Evolutionary conservation across 2,113 vertebrate genomes (phyloP).

Genomic region (Crotophaga sulcirostris): DNA sequence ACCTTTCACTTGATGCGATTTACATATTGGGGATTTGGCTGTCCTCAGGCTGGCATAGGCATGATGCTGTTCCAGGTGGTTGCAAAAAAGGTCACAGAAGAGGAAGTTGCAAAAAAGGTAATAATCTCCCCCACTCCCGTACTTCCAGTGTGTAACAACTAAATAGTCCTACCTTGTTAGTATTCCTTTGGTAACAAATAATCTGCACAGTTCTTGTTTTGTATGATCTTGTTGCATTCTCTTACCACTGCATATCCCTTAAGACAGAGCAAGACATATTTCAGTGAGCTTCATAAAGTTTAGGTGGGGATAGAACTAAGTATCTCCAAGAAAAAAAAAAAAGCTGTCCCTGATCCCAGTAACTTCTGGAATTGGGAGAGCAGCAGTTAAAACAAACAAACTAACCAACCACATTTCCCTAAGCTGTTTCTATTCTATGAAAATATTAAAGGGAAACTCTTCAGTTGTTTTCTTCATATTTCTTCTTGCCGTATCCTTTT

Average conservation of each 20-base stretch:
- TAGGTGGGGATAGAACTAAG: background rate
- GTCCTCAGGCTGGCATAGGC: background rate
- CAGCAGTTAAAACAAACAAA: background rate
- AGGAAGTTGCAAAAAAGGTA: background rate
- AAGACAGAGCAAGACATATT: background rate
- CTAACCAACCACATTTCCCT: background rate
- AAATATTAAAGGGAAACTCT: background rate
- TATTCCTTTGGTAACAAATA: background rate
- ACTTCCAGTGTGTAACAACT: background rate
- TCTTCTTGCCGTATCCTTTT: background rate
- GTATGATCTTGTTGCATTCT: background rate
- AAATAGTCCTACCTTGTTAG: background rate
- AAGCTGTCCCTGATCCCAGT: background rate
- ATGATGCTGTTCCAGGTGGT: background rate
- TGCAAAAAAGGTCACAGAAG: background rate
- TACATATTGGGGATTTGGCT: background rate
- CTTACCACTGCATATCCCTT: background rate
- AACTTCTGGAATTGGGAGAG: background rate
- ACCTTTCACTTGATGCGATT: background rate
- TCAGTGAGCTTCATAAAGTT: background rate
- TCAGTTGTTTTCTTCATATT: background rate
- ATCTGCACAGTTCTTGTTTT: background rate
- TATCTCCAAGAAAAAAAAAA: background rate
- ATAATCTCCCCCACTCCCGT: accelerated
- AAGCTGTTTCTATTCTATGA: background rate